phyloP scores from a whole-genome alignment of 2,888 invertebrate species.

The Xanthostigma xanthostigma region DNA sequence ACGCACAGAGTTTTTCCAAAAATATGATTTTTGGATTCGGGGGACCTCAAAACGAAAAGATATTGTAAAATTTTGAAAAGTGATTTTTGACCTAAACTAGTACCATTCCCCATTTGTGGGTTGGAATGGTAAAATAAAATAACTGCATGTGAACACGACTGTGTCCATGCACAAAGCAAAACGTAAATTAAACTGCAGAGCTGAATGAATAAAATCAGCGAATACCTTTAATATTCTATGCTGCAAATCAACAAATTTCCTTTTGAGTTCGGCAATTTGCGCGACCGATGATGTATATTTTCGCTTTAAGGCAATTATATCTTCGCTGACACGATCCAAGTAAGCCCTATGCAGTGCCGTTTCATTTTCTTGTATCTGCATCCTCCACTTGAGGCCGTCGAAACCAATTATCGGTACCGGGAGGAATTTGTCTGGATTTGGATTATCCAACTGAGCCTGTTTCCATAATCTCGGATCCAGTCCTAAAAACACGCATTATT shows the following conservation, averaged over 20 bases:
- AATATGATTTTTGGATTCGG: too few relatives aligned
- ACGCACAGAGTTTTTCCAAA: too few relatives aligned
- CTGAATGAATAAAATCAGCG: background rate
- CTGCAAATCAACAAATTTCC: slow-evolving; percentile 64
- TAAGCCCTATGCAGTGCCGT: slow-evolving; percentile 69
- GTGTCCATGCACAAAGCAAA: too few relatives aligned
- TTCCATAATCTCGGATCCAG: slow-evolving; percentile 89
- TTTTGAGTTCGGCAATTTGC: slow-evolving; percentile 65
- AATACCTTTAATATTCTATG: slow-evolving; percentile 69
- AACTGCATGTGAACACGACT: too few relatives aligned
- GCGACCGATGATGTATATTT: slow-evolving; percentile 69
- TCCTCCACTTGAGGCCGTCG: slow-evolving; percentile 59
- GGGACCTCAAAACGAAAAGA: too few relatives aligned
- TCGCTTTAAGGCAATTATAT: slow-evolving; percentile 62
- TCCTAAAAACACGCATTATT: slow-evolving; percentile 32
- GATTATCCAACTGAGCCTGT: slow-evolving; percentile 92
- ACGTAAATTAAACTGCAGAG: too few relatives aligned
- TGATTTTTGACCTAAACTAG: too few relatives aligned
- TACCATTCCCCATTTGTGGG: too few relatives aligned
- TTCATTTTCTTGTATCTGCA: slow-evolving; percentile 72
- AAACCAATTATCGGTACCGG: slow-evolving; percentile 93
- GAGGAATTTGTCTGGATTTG: slow-evolving; percentile 75
- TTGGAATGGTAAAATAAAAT: too few relatives aligned
- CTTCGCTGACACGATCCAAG: slow-evolving; percentile 61
- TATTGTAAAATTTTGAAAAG: too few relatives aligned